A percentile compares a stretch with the other conserved stretches of the same genome.
phyloP scores from a whole-genome alignment of 1,140 invertebrate species.

The Cheumatopsyche charites region DNA sequence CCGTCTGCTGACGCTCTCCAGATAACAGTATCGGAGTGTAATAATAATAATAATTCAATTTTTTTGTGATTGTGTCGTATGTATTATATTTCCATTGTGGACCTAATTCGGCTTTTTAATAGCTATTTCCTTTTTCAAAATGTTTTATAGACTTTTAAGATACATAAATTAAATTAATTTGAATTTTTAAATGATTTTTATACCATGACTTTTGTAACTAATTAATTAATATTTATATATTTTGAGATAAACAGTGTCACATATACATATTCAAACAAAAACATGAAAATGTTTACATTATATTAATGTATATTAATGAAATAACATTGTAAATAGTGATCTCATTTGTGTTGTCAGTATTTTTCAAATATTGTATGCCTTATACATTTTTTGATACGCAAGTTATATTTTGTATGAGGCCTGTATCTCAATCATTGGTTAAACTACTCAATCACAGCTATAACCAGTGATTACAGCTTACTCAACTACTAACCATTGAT shows the following conservation, averaged over 20 bases:
- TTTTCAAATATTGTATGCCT: too few species aligned
- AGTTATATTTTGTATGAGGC: too few species aligned
- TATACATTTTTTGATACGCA: too few species aligned
- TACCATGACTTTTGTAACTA: constrained; percentile 35
- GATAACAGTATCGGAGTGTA: constrained; percentile 53
- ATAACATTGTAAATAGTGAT: constrained; percentile 24
- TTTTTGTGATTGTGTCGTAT: constrained; percentile 58
- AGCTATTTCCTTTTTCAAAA: constrained; percentile 9
- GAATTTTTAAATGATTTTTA: constrained; percentile 32
- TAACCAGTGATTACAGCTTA: too few species aligned
- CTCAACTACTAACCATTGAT: too few species aligned
- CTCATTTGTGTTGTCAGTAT: constrained; percentile 10
- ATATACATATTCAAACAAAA: constrained; percentile 29
- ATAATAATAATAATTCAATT: constrained; percentile 59
- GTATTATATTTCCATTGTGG: constrained; percentile 49
- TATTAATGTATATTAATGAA: constrained; percentile 45
- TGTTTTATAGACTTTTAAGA: constrained; percentile 7
- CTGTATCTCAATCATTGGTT: too few species aligned
- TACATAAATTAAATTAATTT: constrained; percentile 6
- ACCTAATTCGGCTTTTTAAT: constrained; percentile 18
- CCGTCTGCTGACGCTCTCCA: constrained; percentile 60
- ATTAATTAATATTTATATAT: constrained; percentile 10
- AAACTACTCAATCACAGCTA: too few species aligned
- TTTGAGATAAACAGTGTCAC: not conserved
- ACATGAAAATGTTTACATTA: constrained; percentile 40